Evolutionary conservation across 2,888 invertebrate species (phyloP), one percentile per base, ranked within the genome.

Genomic region (Diabrotica balteata): DNA sequence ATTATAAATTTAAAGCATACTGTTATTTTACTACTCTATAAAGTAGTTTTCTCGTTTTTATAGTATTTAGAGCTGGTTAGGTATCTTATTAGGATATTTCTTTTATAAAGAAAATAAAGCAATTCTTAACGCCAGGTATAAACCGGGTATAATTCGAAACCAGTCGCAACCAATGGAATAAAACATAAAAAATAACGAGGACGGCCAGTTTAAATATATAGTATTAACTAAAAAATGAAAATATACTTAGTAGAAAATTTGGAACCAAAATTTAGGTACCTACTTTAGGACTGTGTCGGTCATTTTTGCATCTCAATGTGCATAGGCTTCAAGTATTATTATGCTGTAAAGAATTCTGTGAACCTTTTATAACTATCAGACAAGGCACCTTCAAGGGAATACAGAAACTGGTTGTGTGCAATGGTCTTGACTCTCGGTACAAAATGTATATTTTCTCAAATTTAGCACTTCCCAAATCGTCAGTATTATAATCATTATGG

Each of bases 151-250:
- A 51, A 10, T 54, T 53, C 11, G n/a, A 45, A 62, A 59, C 68
- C 8, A 43, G 47, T 49, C 57, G 50, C 7, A 75, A 78, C 77
- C 78, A 75, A 78, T 77, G 77, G 77, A 79, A 78, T 68, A 66
- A 72, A 68, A 45, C 44, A 54, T 32, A 44, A 58, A 22, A 22
- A 58, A 58, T 59, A 59, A 69, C 62, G 75, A 76, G 76, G 74
- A 88, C 86, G 90, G 90, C 90, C 90, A 90, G 90, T 90, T 89
- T 88, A 88, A 67, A 66, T 67, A 64, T 64, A 64, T 72, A 73
- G 71, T 88, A 88, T 87, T 88, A 79, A 76, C 74, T 76, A 78
- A 86, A 78, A 76, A 11, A 52, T 22, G 44, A 52, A 51, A 64
- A 58, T 85, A 79, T 84, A 86, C 64, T 72, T 77, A 77, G 78